Percentiles rank a stretch among this genome's conserved stretches.
These are phyloP conservation scores for Periophthalmodon schlosseri DNA, from an alignment of 2,113 vertebrate genomes.

Conservation along the genomic window DNA sequence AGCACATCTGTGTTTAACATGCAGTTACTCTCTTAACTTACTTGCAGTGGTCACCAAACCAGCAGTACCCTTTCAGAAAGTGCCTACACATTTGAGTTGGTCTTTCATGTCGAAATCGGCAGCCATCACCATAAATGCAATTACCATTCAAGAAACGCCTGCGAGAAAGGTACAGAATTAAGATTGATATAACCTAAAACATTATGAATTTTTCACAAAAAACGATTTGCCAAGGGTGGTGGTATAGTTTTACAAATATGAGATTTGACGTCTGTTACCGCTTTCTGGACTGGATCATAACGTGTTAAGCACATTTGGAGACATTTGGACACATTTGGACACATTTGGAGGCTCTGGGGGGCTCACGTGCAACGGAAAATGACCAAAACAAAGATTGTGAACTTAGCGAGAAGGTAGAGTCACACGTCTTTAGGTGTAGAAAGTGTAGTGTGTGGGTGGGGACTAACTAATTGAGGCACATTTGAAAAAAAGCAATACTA, in stretches of 20 bases:
- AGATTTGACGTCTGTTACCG: background rate
- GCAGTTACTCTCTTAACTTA: conserved; percentile 31
- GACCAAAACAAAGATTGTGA: background rate
- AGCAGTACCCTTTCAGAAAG: conserved; percentile 84
- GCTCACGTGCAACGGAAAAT: background rate
- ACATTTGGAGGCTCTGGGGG: no score
- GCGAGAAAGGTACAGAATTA: conserved; percentile 25
- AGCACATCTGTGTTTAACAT: background rate
- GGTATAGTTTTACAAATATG: no score
- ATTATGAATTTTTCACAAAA: no score
- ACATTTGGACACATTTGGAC: no score
- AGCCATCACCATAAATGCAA: conserved; percentile 75
- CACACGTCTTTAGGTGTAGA: background rate
- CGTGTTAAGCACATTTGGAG: background rate
- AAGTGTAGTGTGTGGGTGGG: background rate
- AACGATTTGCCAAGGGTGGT: no score
- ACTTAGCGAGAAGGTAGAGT: background rate
- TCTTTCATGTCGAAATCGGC: conserved; percentile 74
- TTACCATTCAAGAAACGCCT: conserved; percentile 79
- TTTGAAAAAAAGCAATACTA: background rate
- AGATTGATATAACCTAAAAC: no score
- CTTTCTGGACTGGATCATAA: background rate
- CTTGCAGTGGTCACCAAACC: conserved; percentile 84
- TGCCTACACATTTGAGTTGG: conserved; percentile 78
- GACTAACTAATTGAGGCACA: background rate